Percentiles rank a stretch among this genome's conserved stretches.
These are phyloP conservation scores for Agonopterix alstromeriana DNA, from an alignment of 2,888 invertebrate species.

Conservation along the genomic window DNA sequence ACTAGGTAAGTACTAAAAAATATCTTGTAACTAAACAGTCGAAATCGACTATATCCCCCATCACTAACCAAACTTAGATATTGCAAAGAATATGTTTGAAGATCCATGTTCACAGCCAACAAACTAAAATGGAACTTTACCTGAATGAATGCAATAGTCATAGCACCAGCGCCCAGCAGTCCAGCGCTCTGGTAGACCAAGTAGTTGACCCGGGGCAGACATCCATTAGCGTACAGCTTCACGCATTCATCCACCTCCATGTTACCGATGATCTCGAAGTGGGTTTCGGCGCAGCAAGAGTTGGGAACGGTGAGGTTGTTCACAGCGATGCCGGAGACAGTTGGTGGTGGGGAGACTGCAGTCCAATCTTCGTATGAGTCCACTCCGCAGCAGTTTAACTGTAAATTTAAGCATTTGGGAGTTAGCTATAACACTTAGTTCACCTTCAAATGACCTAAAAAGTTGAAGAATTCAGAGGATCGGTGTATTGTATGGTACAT, in stretches of 20 bases:
- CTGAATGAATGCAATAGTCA: conserved; percentile 89
- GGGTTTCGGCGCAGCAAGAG: conserved; percentile 75
- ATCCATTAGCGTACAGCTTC: conserved; percentile 73
- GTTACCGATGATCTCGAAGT: conserved; percentile 19
- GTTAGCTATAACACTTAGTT: too few relatives aligned
- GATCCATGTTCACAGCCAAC: too few relatives aligned
- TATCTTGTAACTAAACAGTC: too few relatives aligned
- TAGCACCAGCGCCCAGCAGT: conserved; percentile 83
- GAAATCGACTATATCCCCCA: too few relatives aligned
- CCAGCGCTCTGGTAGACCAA: conserved; percentile 83
- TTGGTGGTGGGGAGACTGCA: conserved; percentile 30
- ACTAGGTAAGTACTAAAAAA: too few relatives aligned
- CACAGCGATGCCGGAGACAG: conserved; percentile 35
- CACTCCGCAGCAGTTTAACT: conserved; percentile 84
- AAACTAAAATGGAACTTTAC: conserved; percentile 41
- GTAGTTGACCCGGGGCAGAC: conserved; percentile 76
- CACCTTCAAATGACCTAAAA: too few relatives aligned
- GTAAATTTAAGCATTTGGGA: conserved; percentile 20
- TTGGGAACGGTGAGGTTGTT: conserved; percentile 72
- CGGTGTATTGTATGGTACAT: too few relatives aligned
- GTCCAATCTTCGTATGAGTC: conserved; percentile 79
- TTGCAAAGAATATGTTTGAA: too few relatives aligned
- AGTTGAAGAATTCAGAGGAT: too few relatives aligned
- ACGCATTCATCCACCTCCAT: conserved; percentile 40
- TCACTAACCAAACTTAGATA: too few relatives aligned